A percentile compares a stretch with the other conserved stretches of the same genome.
Conservation (phyloP, 1,140 invertebrate genomes). For the Lucilia sericata region DNA sequence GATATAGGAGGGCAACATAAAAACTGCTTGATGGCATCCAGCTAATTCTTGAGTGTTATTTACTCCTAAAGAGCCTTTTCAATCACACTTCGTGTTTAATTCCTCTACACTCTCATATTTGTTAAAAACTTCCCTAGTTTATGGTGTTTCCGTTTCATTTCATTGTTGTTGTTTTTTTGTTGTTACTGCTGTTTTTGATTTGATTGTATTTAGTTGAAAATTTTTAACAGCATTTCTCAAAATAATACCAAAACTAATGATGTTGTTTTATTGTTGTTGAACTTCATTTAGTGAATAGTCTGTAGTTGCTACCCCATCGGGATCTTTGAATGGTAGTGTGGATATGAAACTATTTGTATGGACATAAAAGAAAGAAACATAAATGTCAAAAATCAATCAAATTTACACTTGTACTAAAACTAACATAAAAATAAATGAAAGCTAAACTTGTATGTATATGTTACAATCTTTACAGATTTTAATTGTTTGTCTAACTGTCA, state of each 20-base stretch:
- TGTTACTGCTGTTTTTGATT: constrained; percentile 5
- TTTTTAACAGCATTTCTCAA: neutral
- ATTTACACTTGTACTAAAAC: neutral
- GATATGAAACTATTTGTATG: no score
- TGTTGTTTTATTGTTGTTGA: constrained; percentile 11
- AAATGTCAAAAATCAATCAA: constrained; percentile 36
- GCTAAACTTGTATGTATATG: no score
- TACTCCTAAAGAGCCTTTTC: no score
- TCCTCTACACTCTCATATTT: neutral
- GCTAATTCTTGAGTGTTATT: no score
- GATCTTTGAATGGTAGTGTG: no score
- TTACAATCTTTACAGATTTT: no score
- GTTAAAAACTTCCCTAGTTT: neutral
- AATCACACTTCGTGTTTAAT: no score
- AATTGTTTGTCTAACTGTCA: no score
- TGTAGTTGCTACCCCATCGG: no score
- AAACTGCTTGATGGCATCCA: neutral
- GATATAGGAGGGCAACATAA: no score
- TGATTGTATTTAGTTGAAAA: neutral
- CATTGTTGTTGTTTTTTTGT: neutral
- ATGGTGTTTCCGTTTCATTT: neutral
- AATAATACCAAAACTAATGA: constrained; percentile 34
- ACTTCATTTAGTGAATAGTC: neutral
- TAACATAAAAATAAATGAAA: no score
- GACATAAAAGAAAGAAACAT: neutral